Conservation (phyloP, 2,797 vertebrate species). For the Octomys mimax region DNA sequence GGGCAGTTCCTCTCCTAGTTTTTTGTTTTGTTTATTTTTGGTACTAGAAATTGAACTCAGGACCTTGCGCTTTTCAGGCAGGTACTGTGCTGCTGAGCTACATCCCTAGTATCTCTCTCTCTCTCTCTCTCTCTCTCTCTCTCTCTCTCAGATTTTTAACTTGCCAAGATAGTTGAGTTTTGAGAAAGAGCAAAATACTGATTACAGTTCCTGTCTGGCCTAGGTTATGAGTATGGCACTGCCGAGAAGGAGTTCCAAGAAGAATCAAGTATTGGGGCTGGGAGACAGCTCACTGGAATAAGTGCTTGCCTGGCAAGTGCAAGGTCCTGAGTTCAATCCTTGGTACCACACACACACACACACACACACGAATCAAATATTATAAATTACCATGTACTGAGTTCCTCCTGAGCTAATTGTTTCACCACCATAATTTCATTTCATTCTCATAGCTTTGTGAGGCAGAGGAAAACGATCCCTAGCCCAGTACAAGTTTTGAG, state of each 20-base stretch:
- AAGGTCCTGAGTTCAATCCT: no score
- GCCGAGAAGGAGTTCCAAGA: background rate
- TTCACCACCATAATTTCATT: background rate
- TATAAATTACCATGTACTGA: background rate
- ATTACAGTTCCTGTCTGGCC: background rate
- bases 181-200: background rate
- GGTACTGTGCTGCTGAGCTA: no score
- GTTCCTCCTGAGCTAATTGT: background rate
- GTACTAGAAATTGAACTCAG: no score
- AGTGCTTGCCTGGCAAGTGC: no score
- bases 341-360: no score
- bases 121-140: no score
- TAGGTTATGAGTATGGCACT: background rate
- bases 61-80: no score
- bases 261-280: background rate
- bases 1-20: background rate
- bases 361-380: background rate
- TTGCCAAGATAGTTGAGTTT: background rate
- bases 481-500: background rate
- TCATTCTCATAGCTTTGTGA: background rate
- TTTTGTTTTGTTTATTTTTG: background rate
- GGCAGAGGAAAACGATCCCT: background rate
- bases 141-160: background rate
- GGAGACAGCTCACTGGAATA: no score
- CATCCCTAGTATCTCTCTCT: no score